These are phyloP conservation scores for Centroberyx gerrardi DNA, from an alignment of 2,797 vertebrate genomes.

Conservation along the genomic window DNA sequence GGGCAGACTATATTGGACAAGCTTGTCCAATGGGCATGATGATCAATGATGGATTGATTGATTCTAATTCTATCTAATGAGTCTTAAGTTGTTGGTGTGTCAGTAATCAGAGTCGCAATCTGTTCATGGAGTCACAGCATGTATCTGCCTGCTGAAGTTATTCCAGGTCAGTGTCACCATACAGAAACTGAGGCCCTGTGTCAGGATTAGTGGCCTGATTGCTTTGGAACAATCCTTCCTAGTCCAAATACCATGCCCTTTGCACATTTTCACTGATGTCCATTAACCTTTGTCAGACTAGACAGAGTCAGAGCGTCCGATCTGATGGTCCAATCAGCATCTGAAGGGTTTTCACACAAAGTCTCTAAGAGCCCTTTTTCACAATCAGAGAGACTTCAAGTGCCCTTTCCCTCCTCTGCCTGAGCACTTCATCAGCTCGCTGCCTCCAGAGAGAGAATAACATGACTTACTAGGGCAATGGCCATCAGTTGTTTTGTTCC, in stretches of 20 bases:
- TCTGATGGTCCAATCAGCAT: slow-evolving; percentile 33
- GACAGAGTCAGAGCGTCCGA: slow-evolving; percentile 2
- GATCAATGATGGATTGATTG: slow-evolving; percentile 49
- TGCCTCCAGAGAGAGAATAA: neutral
- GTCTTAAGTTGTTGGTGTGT: slow-evolving; percentile 36
- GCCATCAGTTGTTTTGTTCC: slow-evolving; percentile 5
- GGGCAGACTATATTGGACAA: slow-evolving; percentile 5
- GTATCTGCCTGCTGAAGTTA: slow-evolving; percentile 19
- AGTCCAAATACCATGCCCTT: slow-evolving; percentile 57
- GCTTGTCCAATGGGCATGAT: neutral
- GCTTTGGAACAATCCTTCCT: neutral
- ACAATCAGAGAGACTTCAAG: slow-evolving; percentile 10
- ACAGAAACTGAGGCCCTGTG: neutral
- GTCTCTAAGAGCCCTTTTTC: slow-evolving; percentile 24
- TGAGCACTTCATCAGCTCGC: slow-evolving; percentile 31
- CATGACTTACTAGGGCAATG: slow-evolving; percentile 7
- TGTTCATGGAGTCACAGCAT: neutral
- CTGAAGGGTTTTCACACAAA: slow-evolving; percentile 39
- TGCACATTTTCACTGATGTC: slow-evolving; percentile 41
- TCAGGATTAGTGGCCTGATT: neutral
- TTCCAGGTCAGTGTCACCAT: slow-evolving; percentile 13
- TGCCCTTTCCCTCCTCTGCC: slow-evolving; percentile 37
- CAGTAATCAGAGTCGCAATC: slow-evolving; percentile 24
- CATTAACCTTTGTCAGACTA: slow-evolving; percentile 67
- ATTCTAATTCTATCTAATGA: slow-evolving; percentile 58